Base-by-base conservation (phyloP, 2,797 vertebrate species). In the Cheirogaleus major region DNA sequence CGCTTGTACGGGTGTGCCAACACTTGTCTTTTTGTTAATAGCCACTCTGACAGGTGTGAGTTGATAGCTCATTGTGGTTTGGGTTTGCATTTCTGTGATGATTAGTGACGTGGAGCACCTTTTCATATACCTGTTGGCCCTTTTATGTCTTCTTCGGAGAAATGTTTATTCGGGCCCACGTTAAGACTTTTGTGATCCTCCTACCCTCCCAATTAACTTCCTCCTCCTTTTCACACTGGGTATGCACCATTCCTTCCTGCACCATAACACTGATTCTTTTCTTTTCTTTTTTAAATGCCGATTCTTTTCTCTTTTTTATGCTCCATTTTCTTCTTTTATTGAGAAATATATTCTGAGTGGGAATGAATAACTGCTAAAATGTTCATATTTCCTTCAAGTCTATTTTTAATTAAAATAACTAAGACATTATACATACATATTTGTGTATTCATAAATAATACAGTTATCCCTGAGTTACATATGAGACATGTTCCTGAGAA, bases 191-290 rank as follows among this genome's bases (percentile, higher is more conserved):
- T 48, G 52, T 25, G 7, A 43, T 27, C 27, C 14, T 59, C 5
- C 1, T 41, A 0, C 59, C 38, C 27, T 72, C 61, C 13, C 1
- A 8, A 1, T 9, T 11, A 5, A 1, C 15, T 13, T 17, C 35
- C 25, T 23, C 5, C 63, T 45, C 35, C 67, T 30, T 22, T 25
- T 15, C 3, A 3, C 72, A 7, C 38, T 11, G 22, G 1, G 0
- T 2, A 4, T 1, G 1, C 22, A 20, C 35, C 22, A 0, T 69
- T 25, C 5, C 63, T 55, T 25, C 55, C 17, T 45, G 41, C 67
- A 23, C 55, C 7, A 0, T 27, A 52, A 7, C 22, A n/a, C 4
- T 2, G 41, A 50, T 43, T 23, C 23, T 57, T 27, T 65, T n/a
- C 61, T 63, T 3, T 76, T 57, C 22, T 57, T 61, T 27, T 22